Base-by-base conservation (phyloP, 2,113 vertebrate genomes). In the Dunckerocampus dactyliophorus region DNA sequence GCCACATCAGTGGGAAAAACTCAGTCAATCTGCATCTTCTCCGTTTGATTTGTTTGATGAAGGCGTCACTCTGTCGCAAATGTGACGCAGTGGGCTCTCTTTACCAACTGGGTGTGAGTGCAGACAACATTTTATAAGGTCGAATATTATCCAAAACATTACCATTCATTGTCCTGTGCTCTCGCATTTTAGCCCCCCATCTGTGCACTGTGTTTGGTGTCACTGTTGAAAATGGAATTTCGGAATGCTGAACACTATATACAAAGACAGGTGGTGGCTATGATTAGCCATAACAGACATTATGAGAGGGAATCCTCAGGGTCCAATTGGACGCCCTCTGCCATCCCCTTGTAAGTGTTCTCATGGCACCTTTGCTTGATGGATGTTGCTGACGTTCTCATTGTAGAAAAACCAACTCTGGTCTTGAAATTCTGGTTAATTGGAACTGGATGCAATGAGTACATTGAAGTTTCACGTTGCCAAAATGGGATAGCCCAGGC, bases 261-360 rank as follows among this genome's bases (percentile, higher is more conserved):
- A 6, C 70, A 60, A 74, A 79, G 83, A 86, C 85, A 87, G 85
- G 85, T 84, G 84, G 83, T 79, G 69, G 61, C 80, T 69, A 76
- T 87, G 81, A 89, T 89, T 83, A 79, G 67, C 73, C 75, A 79
- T 87, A 81, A 85, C 74, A 75, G 71, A 65, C 75, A 82, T 84
- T 84, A 87, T 76, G 66, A 57, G 52, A 50, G 71, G 69, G 72
- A 74, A 57, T 80, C 84, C 73, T 55, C 54, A 58, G 80, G 74
- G 84, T 81, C 62, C 2, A 24, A 54, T 86, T 69, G 81, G 75
- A 71, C 75, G 47, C 60, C 63, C n/a, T n/a, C 48, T 54, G 58
- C 52, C 20, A 37, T 63, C 70, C 57, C 61, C 59, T 63, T 50
- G 39, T 57, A 63, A 72, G 62, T 55, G 28, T 55, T 73, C 67